phyloP scores from a whole-genome alignment of 2,797 vertebrate genomes.

The Poecilia picta region DNA sequence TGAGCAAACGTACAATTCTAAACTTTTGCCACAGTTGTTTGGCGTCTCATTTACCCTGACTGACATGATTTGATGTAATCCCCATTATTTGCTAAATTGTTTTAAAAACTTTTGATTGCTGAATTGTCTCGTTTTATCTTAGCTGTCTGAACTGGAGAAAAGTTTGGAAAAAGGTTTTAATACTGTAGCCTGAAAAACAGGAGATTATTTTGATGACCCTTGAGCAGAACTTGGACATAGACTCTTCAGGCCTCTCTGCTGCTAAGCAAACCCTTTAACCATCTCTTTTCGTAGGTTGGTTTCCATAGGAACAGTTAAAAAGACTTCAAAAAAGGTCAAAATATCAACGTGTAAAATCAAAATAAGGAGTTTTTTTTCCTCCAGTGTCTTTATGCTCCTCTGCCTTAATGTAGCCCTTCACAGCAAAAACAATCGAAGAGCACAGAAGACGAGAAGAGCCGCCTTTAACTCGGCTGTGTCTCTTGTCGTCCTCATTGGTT shows the following conservation, averaged over 20 bases:
- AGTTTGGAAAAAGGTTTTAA: slow-evolving; percentile 30
- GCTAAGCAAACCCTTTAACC: slow-evolving; percentile 56
- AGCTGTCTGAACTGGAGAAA: slow-evolving; percentile 17
- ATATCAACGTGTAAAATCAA: slow-evolving; percentile 69
- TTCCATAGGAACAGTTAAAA: slow-evolving; percentile 79
- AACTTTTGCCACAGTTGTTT: slow-evolving; percentile 29
- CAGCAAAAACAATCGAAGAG: slow-evolving; percentile 26
- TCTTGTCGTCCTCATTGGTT: slow-evolving; percentile 34
- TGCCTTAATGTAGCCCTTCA: slow-evolving; percentile 35
- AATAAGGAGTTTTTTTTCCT: slow-evolving; percentile 61
- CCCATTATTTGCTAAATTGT: slow-evolving; percentile 22
- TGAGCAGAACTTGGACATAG: slow-evolving; percentile 51
- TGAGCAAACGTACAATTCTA: slow-evolving; percentile 20
- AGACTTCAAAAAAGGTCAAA: slow-evolving; percentile 65
- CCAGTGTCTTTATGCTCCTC: slow-evolving; percentile 46
- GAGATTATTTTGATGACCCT: slow-evolving; percentile 19
- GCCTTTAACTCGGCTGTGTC: slow-evolving; percentile 30
- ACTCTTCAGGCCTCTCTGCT: slow-evolving; percentile 51
- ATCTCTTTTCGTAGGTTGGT: slow-evolving; percentile 64
- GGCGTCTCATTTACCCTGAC: slow-evolving; percentile 18
- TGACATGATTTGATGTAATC: slow-evolving; percentile 22
- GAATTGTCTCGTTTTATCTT: slow-evolving; percentile 15
- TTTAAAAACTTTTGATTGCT: slow-evolving; percentile 42
- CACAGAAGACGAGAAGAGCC: slow-evolving; percentile 15
- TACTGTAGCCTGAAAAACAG: slow-evolving; percentile 50